These are phyloP conservation scores for Psettodes erumei DNA, from an alignment of 2,113 vertebrate genomes.

Conservation along the genomic window DNA sequence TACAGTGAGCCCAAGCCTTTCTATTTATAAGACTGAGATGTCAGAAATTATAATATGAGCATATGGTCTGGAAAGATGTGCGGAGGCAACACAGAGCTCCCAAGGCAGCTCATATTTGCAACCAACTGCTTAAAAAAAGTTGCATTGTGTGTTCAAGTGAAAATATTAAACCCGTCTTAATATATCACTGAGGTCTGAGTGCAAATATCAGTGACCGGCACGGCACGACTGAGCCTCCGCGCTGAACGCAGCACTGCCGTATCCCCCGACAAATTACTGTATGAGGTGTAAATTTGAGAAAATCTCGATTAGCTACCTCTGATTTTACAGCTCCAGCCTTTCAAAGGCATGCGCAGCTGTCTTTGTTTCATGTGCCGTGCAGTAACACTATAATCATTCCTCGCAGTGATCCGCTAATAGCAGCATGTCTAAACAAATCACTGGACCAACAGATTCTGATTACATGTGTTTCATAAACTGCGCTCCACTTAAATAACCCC, in stretches of 20 bases:
- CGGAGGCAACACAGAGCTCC: constrained; percentile 17
- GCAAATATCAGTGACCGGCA: neutral
- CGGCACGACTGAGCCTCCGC: neutral
- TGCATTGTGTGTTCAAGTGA: constrained; percentile 2
- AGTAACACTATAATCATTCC: constrained; percentile 51
- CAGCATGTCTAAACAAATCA: constrained; percentile 51
- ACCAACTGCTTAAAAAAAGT: constrained; percentile 29
- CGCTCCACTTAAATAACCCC: constrained; percentile 57
- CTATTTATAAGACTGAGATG: constrained; percentile 39
- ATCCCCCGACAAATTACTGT: neutral
- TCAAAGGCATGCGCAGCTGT: constrained; percentile 17
- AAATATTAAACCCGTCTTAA: neutral
- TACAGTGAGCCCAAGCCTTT: constrained; percentile 15
- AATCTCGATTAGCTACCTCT: constrained; percentile 24
- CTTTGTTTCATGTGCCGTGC: constrained; percentile 33
- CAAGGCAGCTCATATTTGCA: constrained; percentile 18
- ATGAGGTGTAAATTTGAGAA: constrained; percentile 3
- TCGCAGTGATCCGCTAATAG: constrained; percentile 46
- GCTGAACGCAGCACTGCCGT: constrained; percentile 2
- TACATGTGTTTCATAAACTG: constrained; percentile 33
- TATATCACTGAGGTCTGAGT: constrained; percentile 9
- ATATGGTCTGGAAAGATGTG: constrained; percentile 14
- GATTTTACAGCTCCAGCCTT: constrained; percentile 12
- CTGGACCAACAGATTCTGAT: constrained; percentile 52
- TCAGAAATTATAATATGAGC: constrained; percentile 34